Evolutionary conservation across 2,113 vertebrate species (phyloP).

Genomic region (Perca schrenkii): DNA sequence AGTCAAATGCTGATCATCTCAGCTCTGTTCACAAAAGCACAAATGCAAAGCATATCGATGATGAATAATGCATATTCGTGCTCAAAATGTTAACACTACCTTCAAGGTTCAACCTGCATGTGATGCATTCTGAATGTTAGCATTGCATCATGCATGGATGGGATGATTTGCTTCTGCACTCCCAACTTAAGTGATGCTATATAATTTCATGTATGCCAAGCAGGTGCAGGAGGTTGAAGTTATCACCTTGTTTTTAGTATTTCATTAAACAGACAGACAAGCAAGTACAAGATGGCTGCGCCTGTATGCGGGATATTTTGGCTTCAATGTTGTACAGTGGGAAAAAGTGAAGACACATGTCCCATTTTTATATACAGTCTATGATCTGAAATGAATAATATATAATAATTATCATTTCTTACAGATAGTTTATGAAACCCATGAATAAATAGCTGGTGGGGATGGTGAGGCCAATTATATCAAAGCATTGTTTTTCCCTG

Average conservation of each 20-base stretch:
- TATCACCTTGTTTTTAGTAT: conserved; percentile 31
- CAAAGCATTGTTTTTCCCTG: not conserved
- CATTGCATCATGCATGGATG: conserved; percentile 44
- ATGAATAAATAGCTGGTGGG: conserved; percentile 23
- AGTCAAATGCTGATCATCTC: conserved; percentile 21
- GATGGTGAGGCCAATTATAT: conserved; percentile 18
- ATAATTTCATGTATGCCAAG: conserved; percentile 60
- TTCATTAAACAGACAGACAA: conserved; percentile 39
- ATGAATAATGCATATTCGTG: conserved; percentile 49
- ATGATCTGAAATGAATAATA: conserved; percentile 36
- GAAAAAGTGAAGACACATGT: no score
- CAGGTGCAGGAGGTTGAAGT: conserved; percentile 50
- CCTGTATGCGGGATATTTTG: no score
- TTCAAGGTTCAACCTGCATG: conserved; percentile 8
- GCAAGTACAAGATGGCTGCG: no score
- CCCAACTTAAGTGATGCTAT: conserved; percentile 50
- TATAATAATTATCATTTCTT: no score
- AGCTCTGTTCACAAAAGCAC: conserved; percentile 15
- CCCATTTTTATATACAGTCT: no score
- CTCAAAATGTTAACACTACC: conserved; percentile 48
- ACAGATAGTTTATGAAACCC: no score
- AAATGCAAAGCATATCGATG: conserved; percentile 31
- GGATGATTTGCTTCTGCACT: conserved; percentile 41
- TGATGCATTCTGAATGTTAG: conserved; percentile 26
- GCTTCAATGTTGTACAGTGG: no score